A percentile compares a stretch with the other conserved stretches of the same genome.
Evolutionary conservation across 2,113 vertebrate genomes (phyloP).

Genomic region (Gymnogyps californianus): DNA sequence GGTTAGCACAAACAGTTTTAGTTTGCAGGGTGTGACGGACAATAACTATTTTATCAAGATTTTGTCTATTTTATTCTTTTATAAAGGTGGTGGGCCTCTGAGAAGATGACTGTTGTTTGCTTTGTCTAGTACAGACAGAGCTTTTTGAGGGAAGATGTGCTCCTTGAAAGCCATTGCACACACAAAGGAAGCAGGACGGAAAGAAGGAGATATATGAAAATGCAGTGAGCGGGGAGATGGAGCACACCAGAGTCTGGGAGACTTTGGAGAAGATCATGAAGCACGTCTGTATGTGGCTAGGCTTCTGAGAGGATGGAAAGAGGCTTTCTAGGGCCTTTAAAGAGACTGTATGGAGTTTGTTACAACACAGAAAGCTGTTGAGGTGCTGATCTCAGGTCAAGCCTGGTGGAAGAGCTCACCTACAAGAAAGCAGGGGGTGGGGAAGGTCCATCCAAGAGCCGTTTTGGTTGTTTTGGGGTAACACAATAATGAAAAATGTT

Average conservation of each 20-base stretch:
- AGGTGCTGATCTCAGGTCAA: neutral
- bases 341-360: neutral
- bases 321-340: neutral
- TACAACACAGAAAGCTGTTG: neutral
- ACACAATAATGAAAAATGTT: neutral
- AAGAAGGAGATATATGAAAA: neutral
- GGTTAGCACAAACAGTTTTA: neutral
- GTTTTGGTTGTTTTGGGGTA: neutral
- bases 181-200: neutral
- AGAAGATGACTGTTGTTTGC: neutral
- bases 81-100: neutral
- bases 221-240: neutral
- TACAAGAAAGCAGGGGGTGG: neutral
- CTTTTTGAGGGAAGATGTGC: neutral
- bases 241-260: neutral
- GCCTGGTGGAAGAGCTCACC: neutral
- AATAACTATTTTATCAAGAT: neutral
- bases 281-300: accelerated
- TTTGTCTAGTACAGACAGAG: neutral
- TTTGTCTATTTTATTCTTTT: neutral
- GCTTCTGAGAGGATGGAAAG: neutral
- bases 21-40: neutral
- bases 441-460: neutral
- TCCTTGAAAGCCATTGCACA: neutral
- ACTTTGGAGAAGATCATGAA: neutral